Evolutionary conservation across 2,797 vertebrate genomes (phyloP).

Genomic region (Trachops cirrhosus): DNA sequence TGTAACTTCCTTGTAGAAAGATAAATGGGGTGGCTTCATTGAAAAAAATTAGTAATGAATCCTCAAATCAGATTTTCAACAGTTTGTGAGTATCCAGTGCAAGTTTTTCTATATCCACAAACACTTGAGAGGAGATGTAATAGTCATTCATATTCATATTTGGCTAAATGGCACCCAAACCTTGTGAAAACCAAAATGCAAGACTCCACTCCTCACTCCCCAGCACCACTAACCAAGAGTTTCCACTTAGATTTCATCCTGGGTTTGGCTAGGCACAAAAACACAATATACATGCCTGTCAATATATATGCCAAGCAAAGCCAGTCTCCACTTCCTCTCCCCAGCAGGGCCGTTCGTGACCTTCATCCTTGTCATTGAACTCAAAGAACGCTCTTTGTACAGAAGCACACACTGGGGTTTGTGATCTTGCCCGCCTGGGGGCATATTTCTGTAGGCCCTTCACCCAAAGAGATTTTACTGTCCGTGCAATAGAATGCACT

Average conservation of each 20-base stretch:
- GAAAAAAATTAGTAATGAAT: background rate
- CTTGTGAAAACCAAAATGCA: background rate
- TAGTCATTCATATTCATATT: background rate
- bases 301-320: background rate
- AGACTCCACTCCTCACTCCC: background rate
- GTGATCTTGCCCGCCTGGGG: background rate
- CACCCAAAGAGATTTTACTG: background rate
- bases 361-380: background rate
- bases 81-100: background rate
- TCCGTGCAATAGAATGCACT: background rate
- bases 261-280: background rate
- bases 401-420: background rate
- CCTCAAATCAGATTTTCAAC: background rate
- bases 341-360: background rate
- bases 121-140: background rate
- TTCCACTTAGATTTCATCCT: background rate
- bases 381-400: background rate
- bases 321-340: background rate
- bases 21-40: background rate
- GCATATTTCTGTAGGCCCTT: background rate
- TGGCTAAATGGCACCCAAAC: background rate
- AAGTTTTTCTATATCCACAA: background rate
- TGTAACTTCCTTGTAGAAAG: background rate
- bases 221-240: no score
- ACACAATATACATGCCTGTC: fast-evolving